Percentiles rank a stretch among this genome's conserved stretches.
phyloP scores from a whole-genome alignment of 1,140 invertebrate species.

The Caenorhabditis remanei region DNA sequence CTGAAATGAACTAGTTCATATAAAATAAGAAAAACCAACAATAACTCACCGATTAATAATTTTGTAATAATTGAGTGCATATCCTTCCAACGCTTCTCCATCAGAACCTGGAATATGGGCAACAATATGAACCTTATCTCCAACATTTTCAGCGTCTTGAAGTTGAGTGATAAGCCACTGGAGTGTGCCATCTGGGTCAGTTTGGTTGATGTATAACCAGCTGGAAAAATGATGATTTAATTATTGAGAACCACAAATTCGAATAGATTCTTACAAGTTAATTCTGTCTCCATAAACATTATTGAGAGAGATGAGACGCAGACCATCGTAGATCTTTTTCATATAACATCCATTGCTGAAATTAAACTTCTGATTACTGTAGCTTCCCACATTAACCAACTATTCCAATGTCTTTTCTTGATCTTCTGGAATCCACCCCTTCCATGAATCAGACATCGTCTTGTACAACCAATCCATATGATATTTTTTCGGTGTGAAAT shows the following conservation, averaged over 20 bases:
- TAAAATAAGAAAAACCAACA: too few species aligned
- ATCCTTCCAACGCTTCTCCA: slow-evolving; percentile 68
- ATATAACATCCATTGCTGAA: slow-evolving; percentile 79
- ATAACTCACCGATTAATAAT: slow-evolving; percentile 68
- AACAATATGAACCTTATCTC: slow-evolving; percentile 83
- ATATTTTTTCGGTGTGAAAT: slow-evolving; percentile 70
- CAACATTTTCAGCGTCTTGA: slow-evolving; percentile 90
- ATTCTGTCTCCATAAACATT: slow-evolving; percentile 78
- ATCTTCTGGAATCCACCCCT: slow-evolving; percentile 70
- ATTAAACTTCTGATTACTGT: slow-evolving; percentile 25
- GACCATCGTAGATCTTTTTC: slow-evolving; percentile 76
- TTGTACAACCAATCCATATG: slow-evolving; percentile 72
- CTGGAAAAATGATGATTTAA: slow-evolving; percentile 82
- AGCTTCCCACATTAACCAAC: background rate
- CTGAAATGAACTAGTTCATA: slow-evolving; percentile 72
- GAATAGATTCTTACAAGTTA: slow-evolving; percentile 78
- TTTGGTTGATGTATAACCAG: slow-evolving; percentile 95
- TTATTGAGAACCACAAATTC: background rate
- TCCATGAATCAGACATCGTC: slow-evolving; percentile 68
- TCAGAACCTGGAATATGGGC: slow-evolving; percentile 70
- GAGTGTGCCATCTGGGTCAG: slow-evolving; percentile 92
- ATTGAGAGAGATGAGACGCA: slow-evolving; percentile 80
- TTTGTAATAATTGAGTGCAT: slow-evolving; percentile 70
- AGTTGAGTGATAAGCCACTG: slow-evolving; percentile 94
- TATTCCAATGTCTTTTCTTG: slow-evolving; percentile 61